Evolutionary conservation across 2,888 invertebrate species (phyloP), one percentile per base, ranked within the genome.

Genomic region (Minunthozetes semirufus): DNA sequence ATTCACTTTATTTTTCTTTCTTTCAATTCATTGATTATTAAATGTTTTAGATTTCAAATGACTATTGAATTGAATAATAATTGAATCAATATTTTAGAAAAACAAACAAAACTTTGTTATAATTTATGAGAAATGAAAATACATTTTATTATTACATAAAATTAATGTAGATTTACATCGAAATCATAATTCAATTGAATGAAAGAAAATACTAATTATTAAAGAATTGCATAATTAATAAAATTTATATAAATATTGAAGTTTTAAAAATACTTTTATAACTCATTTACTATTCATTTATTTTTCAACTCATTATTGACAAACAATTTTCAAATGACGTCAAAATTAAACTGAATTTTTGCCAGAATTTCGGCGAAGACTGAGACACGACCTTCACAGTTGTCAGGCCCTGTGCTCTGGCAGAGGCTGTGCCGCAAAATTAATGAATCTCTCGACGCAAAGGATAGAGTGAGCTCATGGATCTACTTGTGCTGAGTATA

Each of bases 181-280:
- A 56, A 56, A 56, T 56, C 56, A 25, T 56, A 56, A 56, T 56
- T 25, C 2, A 56, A 25, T 56, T 22, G 6, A 56, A 25, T 6
- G 33, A 17, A 19, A 19, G 29, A 61, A 19, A 46, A n/a, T n/a
- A 68, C 17, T 68, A 22, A 25, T 61, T 29, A 15, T 27, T 8
- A 38, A 68, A 68, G 11, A 68, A 68, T 46, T 68, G 68, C 68
- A 68, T 68, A 68, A 68, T 68, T 42, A 68, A 68, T 42, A 42
- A 68, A 38, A 33, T 42, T 42, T 22, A 68, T 68, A 46, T 68
- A 25, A 42, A 42, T 33, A 53, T n/a, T 66, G n/a, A 42, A 22
- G 15, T 68, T 66, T 66, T 61, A 27, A 53, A 53, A 53, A 8
- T 53, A 15, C 6, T 9, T 9, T 19, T 11, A 53, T 56, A 22